Conservation (phyloP, 2,113 vertebrate species). For the Elgaria multicarinata region DNA sequence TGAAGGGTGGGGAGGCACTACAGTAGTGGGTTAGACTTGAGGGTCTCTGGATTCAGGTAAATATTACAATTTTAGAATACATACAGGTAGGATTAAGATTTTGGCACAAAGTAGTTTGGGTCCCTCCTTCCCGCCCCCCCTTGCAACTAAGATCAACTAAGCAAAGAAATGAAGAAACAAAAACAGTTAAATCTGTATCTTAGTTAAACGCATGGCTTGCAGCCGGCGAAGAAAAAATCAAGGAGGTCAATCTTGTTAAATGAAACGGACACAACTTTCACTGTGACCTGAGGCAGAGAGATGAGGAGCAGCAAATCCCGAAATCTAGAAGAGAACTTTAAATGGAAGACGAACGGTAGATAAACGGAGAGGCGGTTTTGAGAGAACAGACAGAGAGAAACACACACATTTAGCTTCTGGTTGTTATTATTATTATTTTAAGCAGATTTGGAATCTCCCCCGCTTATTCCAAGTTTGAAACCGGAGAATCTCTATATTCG, state of each 20-base stretch:
- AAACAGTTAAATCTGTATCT: neutral
- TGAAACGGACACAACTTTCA: slow-evolving; percentile 4
- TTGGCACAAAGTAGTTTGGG: neutral
- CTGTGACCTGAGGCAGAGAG: neutral
- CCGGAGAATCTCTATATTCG: too few species aligned
- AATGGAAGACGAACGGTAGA: neutral
- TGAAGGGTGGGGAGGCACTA: too few species aligned
- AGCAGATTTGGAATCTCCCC: neutral
- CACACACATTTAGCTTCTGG: neutral
- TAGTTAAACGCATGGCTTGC: neutral
- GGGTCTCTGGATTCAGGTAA: neutral
- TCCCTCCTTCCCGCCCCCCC: neutral
- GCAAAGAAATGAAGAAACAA: neutral
- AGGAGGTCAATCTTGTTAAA: neutral
- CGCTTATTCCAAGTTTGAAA: neutral
- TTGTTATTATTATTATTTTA: neutral
- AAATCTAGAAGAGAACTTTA: neutral
- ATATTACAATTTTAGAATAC: neutral
- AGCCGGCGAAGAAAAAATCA: neutral
- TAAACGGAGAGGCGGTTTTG: neutral
- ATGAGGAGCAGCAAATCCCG: neutral
- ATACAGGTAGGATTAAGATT: neutral
- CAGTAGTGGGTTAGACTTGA: neutral
- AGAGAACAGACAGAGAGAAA: too few species aligned
- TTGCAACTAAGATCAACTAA: neutral